Percentiles rank a stretch among this genome's conserved stretches.
phyloP scores from a whole-genome alignment of 1,140 invertebrate species.

The Microplitis mediator region DNA sequence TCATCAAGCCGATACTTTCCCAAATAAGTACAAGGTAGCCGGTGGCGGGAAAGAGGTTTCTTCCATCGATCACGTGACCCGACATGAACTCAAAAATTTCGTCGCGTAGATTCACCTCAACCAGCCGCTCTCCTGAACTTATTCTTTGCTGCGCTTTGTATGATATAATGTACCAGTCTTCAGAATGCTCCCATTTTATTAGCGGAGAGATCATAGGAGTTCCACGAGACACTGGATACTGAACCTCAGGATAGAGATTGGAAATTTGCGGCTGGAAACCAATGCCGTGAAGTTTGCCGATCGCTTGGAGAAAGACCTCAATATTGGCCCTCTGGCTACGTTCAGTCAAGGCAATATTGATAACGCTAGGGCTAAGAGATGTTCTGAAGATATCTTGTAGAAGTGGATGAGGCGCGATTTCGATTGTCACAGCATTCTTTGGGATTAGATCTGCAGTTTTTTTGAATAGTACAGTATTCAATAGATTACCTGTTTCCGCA shows the following conservation, averaged over 20 bases:
- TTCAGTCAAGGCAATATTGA: slow-evolving; percentile 82
- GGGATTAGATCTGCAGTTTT: slow-evolving; percentile 80
- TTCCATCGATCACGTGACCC: slow-evolving; percentile 87
- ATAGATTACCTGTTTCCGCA: slow-evolving; percentile 87
- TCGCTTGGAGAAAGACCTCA: slow-evolving; percentile 72
- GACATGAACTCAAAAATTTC: slow-evolving; percentile 77
- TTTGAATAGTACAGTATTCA: slow-evolving; percentile 84
- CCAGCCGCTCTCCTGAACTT: slow-evolving; percentile 68
- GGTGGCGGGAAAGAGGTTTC: slow-evolving; percentile 88
- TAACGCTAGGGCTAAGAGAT: slow-evolving; percentile 64
- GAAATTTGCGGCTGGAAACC: slow-evolving; percentile 69
- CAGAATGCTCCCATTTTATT: slow-evolving; percentile 89
- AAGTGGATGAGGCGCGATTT: slow-evolving; percentile 84
- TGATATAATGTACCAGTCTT: slow-evolving; percentile 73
- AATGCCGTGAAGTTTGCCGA: slow-evolving; percentile 73
- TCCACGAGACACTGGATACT: slow-evolving; percentile 74
- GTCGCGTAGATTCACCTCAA: slow-evolving; percentile 68
- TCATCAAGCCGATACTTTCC: slow-evolving; percentile 84
- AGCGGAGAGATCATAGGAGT: slow-evolving; percentile 76
- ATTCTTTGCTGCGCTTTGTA: slow-evolving; percentile 68
- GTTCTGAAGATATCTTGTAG: slow-evolving; percentile 71
- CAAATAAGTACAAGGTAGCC: slow-evolving; percentile 85
- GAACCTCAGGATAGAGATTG: slow-evolving; percentile 68
- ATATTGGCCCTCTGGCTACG: slow-evolving; percentile 74
- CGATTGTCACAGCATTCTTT: slow-evolving; percentile 77